Percentiles rank a stretch among this genome's conserved stretches.
Conservation (phyloP, 2,888 invertebrate genomes). For the Nemurella pictetii region DNA sequence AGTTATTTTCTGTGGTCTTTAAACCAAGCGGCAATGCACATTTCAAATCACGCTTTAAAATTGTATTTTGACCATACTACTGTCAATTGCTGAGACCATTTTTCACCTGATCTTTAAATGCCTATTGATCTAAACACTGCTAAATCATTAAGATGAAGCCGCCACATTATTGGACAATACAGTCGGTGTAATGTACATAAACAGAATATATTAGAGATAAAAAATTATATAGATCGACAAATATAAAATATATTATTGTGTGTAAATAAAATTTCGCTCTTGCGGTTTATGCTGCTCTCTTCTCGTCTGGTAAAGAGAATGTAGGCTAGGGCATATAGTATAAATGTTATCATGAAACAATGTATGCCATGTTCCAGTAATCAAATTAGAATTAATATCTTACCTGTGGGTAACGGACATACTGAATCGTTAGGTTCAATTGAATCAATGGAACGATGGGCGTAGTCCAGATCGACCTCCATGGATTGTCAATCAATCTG, state of each 20-base stretch:
- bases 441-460: no score
- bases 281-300: background rate
- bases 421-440: no score
- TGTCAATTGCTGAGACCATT: slow-evolving; percentile 2
- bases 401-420: no score
- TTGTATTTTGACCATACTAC: slow-evolving; percentile 12
- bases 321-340: background rate
- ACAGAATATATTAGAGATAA: background rate
- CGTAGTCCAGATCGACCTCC: no score
- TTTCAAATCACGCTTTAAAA: background rate
- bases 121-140: background rate
- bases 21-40: background rate
- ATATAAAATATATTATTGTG: background rate
- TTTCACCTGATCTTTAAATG: background rate
- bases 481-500: no score
- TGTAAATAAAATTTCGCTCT: background rate
- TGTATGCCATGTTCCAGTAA: background rate
- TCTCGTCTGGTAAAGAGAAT: background rate
- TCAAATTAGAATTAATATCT: background rate
- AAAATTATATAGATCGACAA: background rate
- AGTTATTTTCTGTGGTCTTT: background rate
- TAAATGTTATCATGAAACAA: background rate
- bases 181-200: slow-evolving; percentile 9
- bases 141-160: background rate
- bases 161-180: slow-evolving; percentile 25